Evolutionary conservation across 2,888 invertebrate genomes (phyloP).

Genomic region (Lochmaea crataegi): DNA sequence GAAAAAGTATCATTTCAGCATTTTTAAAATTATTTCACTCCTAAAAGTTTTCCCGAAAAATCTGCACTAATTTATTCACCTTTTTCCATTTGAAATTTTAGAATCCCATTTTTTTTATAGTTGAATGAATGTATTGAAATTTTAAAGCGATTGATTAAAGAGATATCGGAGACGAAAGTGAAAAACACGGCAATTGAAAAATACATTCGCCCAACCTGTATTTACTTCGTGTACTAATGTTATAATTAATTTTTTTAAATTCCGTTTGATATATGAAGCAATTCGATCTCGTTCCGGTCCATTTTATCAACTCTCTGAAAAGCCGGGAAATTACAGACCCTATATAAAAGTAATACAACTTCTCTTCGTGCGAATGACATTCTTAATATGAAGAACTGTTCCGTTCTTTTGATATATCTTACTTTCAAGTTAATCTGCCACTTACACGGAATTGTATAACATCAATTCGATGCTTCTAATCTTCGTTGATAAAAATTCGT

Average conservation of each 20-base stretch:
- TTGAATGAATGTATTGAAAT: too few species aligned
- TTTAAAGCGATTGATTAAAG: too few species aligned
- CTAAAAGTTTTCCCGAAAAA: too few species aligned
- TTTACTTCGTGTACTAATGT: neutral
- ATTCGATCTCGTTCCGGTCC: conserved; percentile 6
- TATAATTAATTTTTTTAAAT: neutral
- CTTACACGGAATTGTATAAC: conserved; percentile 24
- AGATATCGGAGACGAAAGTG: too few species aligned
- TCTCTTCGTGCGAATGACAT: conserved; percentile 51
- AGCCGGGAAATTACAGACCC: conserved; percentile 47
- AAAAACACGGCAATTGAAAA: too few species aligned
- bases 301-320: conserved; percentile 47
- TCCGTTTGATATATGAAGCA: neutral
- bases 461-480: neutral
- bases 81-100: too few species aligned
- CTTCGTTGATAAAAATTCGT: too few species aligned
- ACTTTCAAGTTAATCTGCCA: conserved; percentile 37
- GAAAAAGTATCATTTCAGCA: too few species aligned
- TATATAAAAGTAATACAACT: conserved; percentile 52
- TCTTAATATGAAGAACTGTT: conserved; percentile 49
- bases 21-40: too few species aligned
- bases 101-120: too few species aligned
- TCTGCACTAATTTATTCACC: too few species aligned
- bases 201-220: too few species aligned
- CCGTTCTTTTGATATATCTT: conserved; percentile 44